Conservation (phyloP, 2,797 vertebrate species). For the Oreonectes daqikongensis region DNA sequence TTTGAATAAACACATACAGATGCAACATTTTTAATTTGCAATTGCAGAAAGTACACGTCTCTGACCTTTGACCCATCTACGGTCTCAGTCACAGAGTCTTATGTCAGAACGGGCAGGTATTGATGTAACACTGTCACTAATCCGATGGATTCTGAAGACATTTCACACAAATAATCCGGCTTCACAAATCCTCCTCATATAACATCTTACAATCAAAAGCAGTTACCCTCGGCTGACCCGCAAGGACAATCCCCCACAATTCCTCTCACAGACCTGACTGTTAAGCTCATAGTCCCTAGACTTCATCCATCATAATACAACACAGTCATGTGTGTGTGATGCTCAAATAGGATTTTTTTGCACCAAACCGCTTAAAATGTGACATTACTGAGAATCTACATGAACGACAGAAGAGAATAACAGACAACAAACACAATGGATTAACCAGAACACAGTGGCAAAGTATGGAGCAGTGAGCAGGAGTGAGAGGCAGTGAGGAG, state of each 20-base stretch:
- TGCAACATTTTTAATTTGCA: background rate
- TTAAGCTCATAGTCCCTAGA: slow-evolving; percentile 17
- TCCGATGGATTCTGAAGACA: slow-evolving; percentile 17
- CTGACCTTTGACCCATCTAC: slow-evolving; percentile 1
- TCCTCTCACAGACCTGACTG: background rate
- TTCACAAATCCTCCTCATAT: slow-evolving; percentile 17
- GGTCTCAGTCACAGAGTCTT: background rate
- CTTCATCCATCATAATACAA: slow-evolving; percentile 22
- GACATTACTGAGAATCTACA: background rate
- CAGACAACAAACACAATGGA: background rate
- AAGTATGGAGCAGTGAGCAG: no score
- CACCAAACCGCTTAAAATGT: background rate
- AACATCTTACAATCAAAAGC: slow-evolving; percentile 25
- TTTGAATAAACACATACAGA: background rate
- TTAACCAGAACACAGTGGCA: background rate
- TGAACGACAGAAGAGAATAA: background rate
- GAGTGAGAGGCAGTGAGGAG: no score
- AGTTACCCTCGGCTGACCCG: slow-evolving; percentile 11
- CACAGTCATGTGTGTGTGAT: background rate
- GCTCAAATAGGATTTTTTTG: slow-evolving; percentile 4
- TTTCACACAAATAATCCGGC: slow-evolving; percentile 32
- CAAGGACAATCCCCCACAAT: background rate
- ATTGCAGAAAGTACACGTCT: background rate
- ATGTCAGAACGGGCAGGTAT: background rate
- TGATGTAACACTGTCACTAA: background rate